phyloP scores from a whole-genome alignment of 2,113 vertebrate species.

The Heterotilapia buettikoferi region DNA sequence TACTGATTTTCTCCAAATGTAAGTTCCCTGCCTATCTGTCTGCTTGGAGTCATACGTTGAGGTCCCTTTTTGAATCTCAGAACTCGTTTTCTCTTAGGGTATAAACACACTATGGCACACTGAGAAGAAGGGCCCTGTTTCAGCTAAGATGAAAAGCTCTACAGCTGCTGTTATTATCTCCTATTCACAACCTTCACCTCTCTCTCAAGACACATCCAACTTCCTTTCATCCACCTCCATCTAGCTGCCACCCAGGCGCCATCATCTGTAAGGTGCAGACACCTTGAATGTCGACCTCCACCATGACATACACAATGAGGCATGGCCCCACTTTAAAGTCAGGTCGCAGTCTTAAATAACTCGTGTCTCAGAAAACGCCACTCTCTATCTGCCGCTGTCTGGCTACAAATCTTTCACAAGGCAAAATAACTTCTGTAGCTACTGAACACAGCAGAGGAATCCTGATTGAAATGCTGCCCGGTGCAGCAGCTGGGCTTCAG shows the following conservation, averaged over 20 bases:
- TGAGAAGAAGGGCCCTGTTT: neutral
- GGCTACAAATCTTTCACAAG: neutral
- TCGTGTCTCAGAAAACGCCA: constrained; percentile 8
- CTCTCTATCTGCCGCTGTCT: neutral
- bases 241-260: neutral
- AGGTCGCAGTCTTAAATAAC: constrained; percentile 13
- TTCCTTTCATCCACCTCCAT: constrained; percentile 34
- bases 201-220: neutral
- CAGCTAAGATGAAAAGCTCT: neutral
- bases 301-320: constrained; percentile 17
- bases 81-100: neutral
- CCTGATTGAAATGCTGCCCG: constrained; percentile 9
- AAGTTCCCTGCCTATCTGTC: neutral
- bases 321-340: constrained; percentile 12
- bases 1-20: neutral
- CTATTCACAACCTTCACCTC: constrained; percentile 11
- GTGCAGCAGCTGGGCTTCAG: neutral
- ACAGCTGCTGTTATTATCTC: neutral
- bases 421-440: neutral
- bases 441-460: neutral
- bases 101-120: neutral
- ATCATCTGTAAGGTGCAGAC: constrained; percentile 20
- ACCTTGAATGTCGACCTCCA: constrained; percentile 17
- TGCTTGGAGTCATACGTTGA: neutral
- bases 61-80: neutral